Conservation (phyloP, 1,140 invertebrate genomes). For the Drosophila sp. region DNA sequence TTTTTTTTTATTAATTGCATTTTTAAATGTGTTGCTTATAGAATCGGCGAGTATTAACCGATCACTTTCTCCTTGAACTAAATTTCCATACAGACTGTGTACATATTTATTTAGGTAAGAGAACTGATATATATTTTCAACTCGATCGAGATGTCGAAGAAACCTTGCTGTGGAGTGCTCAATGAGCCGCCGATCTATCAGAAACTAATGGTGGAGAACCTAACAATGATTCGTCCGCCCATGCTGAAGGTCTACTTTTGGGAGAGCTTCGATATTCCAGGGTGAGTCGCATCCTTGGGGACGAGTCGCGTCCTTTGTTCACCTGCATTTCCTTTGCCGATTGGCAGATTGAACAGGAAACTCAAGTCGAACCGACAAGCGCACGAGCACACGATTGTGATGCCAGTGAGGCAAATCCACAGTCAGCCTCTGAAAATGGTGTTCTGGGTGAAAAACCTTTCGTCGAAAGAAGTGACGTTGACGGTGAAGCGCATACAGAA, state of each 20-base stretch:
- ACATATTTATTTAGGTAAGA: too few species aligned
- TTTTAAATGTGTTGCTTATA: too few species aligned
- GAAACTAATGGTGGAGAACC: conserved; percentile 68
- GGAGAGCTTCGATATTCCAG: conserved; percentile 71
- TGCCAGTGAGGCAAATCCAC: conserved; percentile 72
- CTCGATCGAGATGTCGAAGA: background rate
- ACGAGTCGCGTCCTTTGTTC: background rate
- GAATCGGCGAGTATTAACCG: too few species aligned
- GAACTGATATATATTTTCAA: background rate
- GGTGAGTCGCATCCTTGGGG: conserved; percentile 28
- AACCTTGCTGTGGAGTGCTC: conserved; percentile 33
- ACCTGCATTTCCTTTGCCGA: background rate
- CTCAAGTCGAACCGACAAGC: conserved; percentile 50
- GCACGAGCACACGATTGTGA: conserved; percentile 53
- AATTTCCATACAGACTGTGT: background rate
- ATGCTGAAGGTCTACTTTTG: conserved; percentile 74
- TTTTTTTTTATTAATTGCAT: too few species aligned
- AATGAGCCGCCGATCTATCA: conserved; percentile 42
- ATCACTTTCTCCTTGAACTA: background rate
- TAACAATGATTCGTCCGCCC: conserved; percentile 63
- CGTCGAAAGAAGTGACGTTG: conserved; percentile 29
- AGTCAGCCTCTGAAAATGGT: conserved; percentile 68
- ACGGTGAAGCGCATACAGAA: conserved; percentile 67
- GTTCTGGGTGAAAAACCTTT: conserved; percentile 67
- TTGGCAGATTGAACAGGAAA: conserved; percentile 63